Evolutionary conservation across 2,888 invertebrate species (phyloP), one percentile per base, ranked within the genome.

Genomic region (Tetragonula carbonaria): DNA sequence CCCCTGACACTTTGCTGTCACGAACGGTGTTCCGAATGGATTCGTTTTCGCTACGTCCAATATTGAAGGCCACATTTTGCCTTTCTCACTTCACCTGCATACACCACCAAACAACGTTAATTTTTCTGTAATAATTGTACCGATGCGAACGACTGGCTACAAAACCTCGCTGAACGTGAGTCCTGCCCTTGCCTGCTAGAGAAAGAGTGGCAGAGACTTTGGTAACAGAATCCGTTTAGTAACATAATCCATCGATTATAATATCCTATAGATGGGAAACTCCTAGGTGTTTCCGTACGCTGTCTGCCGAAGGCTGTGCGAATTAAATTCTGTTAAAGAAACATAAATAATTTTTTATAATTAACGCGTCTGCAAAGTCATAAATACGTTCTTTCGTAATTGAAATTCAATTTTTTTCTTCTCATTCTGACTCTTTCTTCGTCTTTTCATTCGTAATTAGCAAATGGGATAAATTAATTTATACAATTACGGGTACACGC

Each of bases 41-140:
- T 93, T 95, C 91, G 88, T 92, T 92, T 95, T 95, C 16, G 94
- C 94, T 70, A 93, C 91, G 91, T 95, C 95, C 87, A 95, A 87
- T 87, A 95, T 90, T 51, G 95, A 94, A 82, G 95, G 93, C 92
- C 94, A 94, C 95, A 95, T 95, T 89, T 92, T 95, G 70, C 55
- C 59, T 74, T 18, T 80, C 45, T 53, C 83, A 82, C 74, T 87
- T 86, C 83, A 90, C 90, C 89, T 90, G 84, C 18, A 76, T 68
- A 79, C 57, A 80, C 50, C 82, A 86, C 75, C 23, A 80, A 8
- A 80, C n/a, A 21, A 51, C 50, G 16, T 83, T n/a, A 65, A 63
- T 78, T 87, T 51, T 6, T 33, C 23, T 65, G 57, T 62, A 67
- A 82, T 79, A 83, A 82, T 70, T 68, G 38, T 85, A 75, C 63